Percentiles rank a stretch among this genome's conserved stretches.
Conservation (phyloP, 2,888 invertebrate species). For the Apodemia zela region DNA sequence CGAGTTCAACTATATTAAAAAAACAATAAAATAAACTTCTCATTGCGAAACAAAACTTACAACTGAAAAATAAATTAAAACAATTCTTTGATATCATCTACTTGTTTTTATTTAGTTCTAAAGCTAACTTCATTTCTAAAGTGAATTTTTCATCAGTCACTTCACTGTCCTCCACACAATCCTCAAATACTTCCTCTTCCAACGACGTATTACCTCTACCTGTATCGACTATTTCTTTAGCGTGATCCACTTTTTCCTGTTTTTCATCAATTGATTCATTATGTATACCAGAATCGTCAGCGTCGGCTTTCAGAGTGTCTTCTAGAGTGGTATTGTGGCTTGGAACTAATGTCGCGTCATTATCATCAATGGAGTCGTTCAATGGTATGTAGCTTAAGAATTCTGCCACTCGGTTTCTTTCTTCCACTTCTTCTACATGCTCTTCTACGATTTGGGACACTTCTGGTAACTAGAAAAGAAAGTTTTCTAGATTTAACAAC, state of each 20-base stretch:
- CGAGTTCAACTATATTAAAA: constrained; percentile 20
- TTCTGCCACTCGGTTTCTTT: constrained; percentile 51
- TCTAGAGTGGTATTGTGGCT: constrained; percentile 50
- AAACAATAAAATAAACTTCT: constrained; percentile 9
- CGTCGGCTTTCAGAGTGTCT: constrained; percentile 44
- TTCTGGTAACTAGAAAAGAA: constrained; percentile 53
- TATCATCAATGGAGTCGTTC: constrained; percentile 44
- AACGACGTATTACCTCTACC: constrained; percentile 30
- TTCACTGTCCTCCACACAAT: constrained; percentile 50
- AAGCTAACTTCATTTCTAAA: constrained; percentile 60
- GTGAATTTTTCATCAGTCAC: constrained; percentile 51
- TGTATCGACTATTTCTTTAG: constrained; percentile 18
- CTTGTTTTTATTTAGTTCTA: constrained; percentile 22
- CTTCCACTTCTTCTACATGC: constrained; percentile 59
- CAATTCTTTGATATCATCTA: too few species aligned
- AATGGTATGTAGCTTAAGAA: constrained; percentile 41
- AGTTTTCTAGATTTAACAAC: not conserved
- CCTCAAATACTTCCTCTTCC: constrained; percentile 57
- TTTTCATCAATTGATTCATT: constrained; percentile 30
- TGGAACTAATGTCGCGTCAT: constrained; percentile 53
- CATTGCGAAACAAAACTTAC: not conserved
- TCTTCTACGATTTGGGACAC: constrained; percentile 62
- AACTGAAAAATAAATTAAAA: constrained; percentile 1
- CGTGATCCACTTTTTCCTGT: constrained; percentile 17
- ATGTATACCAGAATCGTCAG: constrained; percentile 39